These are phyloP conservation scores for Acromyrmex heyeri DNA, from an alignment of 1,140 invertebrate species.

Conservation along the genomic window DNA sequence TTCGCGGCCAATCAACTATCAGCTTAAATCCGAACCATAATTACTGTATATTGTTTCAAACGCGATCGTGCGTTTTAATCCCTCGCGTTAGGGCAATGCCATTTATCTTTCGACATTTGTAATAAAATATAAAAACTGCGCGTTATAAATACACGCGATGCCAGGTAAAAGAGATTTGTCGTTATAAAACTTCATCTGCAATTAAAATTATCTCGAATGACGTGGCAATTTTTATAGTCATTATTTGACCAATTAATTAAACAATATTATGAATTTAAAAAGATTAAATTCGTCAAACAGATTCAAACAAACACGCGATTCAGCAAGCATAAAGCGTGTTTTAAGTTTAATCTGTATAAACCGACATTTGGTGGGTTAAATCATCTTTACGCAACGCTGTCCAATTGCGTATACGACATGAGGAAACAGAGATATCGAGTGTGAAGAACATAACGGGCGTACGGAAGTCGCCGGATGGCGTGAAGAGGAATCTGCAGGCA, in stretches of 20 bases:
- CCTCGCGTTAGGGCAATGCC: not conserved
- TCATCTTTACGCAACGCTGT: conserved; percentile 33
- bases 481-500: conserved; percentile 67
- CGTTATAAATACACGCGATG: too few species aligned
- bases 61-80: conserved; percentile 53
- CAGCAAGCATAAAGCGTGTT: not conserved
- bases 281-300: not conserved
- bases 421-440: not conserved
- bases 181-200: not conserved
- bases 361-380: not conserved
- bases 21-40: conserved; percentile 59
- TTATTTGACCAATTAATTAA: not conserved
- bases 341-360: conserved; percentile 1
- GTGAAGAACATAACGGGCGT: conserved; percentile 1
- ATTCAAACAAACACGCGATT: not conserved
- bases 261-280: not conserved
- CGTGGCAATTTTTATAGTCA: not conserved
- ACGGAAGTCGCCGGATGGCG: conserved; percentile 59
- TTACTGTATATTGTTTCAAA: conserved; percentile 60
- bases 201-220: conserved; percentile 1
- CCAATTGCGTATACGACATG: conserved; percentile 24
- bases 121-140: not conserved
- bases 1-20: conserved; percentile 63
- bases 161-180: not conserved
- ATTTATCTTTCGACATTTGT: not conserved